Conservation (phyloP, 2,113 vertebrate species). For the Cyanoderma ruficeps region DNA sequence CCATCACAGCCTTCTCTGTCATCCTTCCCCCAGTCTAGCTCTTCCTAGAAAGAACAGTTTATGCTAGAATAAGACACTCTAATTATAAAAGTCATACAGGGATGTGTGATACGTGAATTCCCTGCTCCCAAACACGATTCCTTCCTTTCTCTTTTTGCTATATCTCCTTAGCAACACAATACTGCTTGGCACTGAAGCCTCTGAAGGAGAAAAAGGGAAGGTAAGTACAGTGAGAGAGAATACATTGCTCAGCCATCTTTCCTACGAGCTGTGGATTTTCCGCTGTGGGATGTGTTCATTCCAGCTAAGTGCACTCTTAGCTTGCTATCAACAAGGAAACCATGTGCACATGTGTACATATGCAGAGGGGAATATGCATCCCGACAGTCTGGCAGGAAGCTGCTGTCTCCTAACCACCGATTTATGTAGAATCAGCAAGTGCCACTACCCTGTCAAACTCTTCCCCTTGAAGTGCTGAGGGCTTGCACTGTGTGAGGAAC, state of each 20-base stretch:
- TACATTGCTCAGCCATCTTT: background rate
- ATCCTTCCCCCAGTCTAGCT: background rate
- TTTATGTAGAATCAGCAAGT: background rate
- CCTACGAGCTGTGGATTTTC: background rate
- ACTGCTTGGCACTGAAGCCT: background rate
- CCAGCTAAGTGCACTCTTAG: background rate
- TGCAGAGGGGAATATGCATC: background rate
- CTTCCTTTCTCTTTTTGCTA: background rate
- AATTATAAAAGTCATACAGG: background rate
- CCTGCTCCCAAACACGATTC: background rate
- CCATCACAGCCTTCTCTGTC: background rate
- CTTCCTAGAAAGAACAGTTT: background rate
- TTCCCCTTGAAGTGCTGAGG: background rate
- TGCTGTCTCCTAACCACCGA: background rate
- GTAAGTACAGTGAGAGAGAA: background rate
- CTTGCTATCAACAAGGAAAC: background rate
- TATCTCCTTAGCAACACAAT: slow-evolving; percentile 41
- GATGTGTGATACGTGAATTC: background rate
- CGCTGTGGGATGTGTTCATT: background rate
- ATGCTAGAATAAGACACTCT: background rate
- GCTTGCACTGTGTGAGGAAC: background rate
- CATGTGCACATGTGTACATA: fast-evolving
- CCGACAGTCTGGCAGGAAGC: background rate
- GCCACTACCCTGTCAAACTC: background rate
- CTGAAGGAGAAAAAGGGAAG: background rate